A percentile compares a stretch with the other conserved stretches of the same genome.
phyloP scores from a whole-genome alignment of 2,113 vertebrate genomes.

The Baryphthengus martii region DNA sequence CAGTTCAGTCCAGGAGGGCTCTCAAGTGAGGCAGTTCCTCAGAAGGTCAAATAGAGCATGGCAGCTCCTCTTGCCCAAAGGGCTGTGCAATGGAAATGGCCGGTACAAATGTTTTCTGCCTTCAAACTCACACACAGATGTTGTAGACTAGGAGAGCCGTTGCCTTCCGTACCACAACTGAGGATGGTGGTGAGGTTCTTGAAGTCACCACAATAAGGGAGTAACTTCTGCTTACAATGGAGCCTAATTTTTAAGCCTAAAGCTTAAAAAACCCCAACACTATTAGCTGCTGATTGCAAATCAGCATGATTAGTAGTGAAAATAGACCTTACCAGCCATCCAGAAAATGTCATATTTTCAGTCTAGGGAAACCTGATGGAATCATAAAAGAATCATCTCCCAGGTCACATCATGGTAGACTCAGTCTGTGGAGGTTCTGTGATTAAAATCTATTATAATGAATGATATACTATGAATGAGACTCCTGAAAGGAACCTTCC shows the following conservation, averaged over 20 bases:
- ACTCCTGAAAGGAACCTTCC: neutral
- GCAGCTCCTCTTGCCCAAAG: neutral
- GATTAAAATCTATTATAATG: neutral
- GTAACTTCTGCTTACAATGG: neutral
- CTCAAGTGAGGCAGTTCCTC: neutral
- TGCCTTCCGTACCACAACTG: accelerated
- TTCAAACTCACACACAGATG: neutral
- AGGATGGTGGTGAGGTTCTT: neutral
- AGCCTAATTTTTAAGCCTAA: neutral
- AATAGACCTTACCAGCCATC: neutral
- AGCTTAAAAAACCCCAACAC: neutral
- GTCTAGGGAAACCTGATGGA: neutral
- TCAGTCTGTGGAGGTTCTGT: neutral
- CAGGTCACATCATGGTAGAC: neutral
- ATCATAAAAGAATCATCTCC: neutral
- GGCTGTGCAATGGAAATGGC: accelerated
- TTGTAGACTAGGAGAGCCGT: neutral
- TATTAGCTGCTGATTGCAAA: no score
- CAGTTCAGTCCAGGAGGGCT: neutral
- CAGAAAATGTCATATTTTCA: neutral
- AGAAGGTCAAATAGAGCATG: accelerated
- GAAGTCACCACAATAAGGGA: neutral
- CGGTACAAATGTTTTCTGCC: neutral
- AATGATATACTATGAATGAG: no score
- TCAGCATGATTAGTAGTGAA: neutral